Evolutionary conservation across 2,797 vertebrate genomes (phyloP).

Genomic region (Pseudocheirus occidentalis): DNA sequence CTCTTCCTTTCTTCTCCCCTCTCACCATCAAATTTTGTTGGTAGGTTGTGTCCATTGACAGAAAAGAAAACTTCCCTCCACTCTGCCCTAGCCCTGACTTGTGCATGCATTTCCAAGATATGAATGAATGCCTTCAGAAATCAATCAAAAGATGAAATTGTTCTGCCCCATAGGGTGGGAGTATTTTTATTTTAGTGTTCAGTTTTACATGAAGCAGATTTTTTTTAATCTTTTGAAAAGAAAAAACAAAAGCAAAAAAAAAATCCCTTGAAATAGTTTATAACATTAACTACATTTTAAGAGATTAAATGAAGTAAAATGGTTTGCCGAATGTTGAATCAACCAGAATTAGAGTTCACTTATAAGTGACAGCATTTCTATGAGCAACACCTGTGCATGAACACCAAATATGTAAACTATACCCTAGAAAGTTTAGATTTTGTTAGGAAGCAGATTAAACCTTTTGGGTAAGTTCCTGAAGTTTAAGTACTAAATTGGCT

Average conservation of each 20-base stretch:
- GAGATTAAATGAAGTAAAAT: conserved; percentile 79
- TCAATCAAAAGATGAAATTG: neutral
- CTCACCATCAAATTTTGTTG: neutral
- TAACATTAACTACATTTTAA: conserved; percentile 74
- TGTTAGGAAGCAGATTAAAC: conserved; percentile 70
- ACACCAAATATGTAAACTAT: neutral
- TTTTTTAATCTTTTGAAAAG: conserved; percentile 20
- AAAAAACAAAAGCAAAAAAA: conserved; percentile 65
- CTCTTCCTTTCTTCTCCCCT: neutral
- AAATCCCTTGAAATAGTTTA: conserved; percentile 77
- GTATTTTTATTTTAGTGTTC: conserved; percentile 49
- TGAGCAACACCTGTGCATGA: conserved; percentile 60
- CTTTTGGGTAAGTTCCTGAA: conserved; percentile 51
- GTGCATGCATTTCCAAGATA: neutral
- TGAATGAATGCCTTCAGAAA: neutral
- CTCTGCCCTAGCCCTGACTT: neutral
- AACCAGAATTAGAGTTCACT: conserved; percentile 79
- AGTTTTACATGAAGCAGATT: conserved; percentile 42
- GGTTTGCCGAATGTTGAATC: conserved; percentile 75
- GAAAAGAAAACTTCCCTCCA: neutral
- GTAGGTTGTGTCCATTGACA: neutral
- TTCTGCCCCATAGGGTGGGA: neutral
- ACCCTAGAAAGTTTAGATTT: conserved; percentile 53
- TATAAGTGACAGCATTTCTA: conserved; percentile 75
- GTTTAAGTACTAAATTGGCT: conserved; percentile 37